Evolutionary conservation across 2,888 invertebrate species (phyloP).

Genomic region (Mimachlamys varia): DNA sequence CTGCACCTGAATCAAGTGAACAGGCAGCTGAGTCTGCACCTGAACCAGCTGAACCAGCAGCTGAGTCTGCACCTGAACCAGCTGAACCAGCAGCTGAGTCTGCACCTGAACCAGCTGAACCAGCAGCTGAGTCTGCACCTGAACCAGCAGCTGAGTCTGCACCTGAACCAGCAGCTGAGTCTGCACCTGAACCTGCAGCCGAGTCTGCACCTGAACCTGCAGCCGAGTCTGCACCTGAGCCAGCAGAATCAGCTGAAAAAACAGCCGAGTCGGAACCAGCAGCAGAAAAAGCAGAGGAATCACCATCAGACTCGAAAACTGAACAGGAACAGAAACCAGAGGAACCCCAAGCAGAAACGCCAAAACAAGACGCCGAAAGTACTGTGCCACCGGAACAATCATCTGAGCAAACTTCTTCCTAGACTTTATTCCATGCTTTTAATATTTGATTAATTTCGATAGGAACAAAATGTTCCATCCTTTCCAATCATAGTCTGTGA

Average conservation of each 20-base stretch:
- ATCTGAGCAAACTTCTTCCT: neutral
- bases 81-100: neutral
- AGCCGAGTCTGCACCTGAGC: neutral
- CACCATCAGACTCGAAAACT: neutral
- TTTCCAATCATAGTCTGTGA: conserved; percentile 36
- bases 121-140: neutral
- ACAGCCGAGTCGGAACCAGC: neutral
- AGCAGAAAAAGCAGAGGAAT: neutral
- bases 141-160: too few species aligned
- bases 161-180: neutral
- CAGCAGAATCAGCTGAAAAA: neutral
- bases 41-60: neutral
- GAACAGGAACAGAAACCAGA: neutral
- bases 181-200: neutral
- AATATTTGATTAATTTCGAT: neutral
- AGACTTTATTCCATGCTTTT: neutral
- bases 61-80: neutral
- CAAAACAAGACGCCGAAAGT: neutral
- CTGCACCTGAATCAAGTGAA: neutral
- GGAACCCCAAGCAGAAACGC: neutral
- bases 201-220: neutral
- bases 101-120: neutral
- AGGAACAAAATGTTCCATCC: conserved; percentile 34
- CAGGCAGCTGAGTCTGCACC: too few species aligned
- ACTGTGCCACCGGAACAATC: neutral